A percentile compares a stretch with the other conserved stretches of the same genome.
These are phyloP conservation scores for Sebastes schlegelii DNA, from an alignment of 2,113 vertebrate species.

Conservation along the genomic window DNA sequence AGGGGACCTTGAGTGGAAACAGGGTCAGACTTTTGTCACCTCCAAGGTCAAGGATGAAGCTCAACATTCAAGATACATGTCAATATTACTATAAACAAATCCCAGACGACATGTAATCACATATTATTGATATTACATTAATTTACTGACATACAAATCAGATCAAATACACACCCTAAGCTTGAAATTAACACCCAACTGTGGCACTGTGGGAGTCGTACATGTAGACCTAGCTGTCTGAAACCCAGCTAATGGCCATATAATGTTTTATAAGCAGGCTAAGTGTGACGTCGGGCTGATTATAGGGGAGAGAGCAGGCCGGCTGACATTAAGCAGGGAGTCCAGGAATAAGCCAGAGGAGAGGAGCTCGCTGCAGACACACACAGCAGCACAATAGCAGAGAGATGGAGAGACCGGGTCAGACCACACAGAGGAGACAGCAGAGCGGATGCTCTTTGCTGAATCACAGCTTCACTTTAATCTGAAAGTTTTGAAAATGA, in stretches of 20 bases:
- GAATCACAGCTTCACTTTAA: constrained; percentile 42
- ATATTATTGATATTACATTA: neutral
- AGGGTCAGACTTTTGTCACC: neutral
- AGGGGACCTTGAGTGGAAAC: neutral
- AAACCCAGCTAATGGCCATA: constrained; percentile 39
- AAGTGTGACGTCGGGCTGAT: constrained; percentile 53
- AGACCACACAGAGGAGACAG: constrained; percentile 15
- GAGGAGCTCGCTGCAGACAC: constrained; percentile 41
- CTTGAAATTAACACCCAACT: neutral
- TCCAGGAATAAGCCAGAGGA: constrained; percentile 43
- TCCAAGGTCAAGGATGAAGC: neutral
- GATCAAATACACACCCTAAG: too few species aligned
- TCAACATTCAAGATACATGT: neutral
- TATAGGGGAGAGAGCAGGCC: constrained; percentile 33
- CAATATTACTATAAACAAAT: neutral
- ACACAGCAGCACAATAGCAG: constrained; percentile 1
- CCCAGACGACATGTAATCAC: constrained; percentile 25
- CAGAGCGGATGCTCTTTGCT: constrained; percentile 24
- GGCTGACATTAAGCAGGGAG: constrained; percentile 45
- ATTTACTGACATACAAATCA: neutral
- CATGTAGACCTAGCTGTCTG: neutral
- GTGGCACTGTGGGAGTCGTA: neutral
- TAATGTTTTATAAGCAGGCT: constrained; percentile 59
- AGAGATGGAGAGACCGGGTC: constrained; percentile 29
- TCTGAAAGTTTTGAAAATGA: constrained; percentile 24